These are phyloP conservation scores for Acipenser transmontanus DNA, from an alignment of 2,797 vertebrate genomes.

Conservation along the genomic window DNA sequence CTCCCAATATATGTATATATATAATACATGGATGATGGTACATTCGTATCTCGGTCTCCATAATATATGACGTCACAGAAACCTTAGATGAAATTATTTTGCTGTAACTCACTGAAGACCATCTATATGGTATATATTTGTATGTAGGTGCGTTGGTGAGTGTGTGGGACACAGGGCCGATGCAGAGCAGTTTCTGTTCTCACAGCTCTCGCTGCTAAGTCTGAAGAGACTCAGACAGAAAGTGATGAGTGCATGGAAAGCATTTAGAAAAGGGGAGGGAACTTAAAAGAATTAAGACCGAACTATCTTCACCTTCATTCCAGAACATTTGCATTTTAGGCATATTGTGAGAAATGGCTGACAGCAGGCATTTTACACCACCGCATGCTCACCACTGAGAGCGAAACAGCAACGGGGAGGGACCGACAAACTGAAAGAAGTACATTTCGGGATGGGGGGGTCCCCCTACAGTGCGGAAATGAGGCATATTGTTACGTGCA, in stretches of 20 bases:
- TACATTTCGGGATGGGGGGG: no score
- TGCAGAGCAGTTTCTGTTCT: background rate
- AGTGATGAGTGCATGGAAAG: constrained; percentile 1
- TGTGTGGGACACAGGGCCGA: constrained; percentile 3
- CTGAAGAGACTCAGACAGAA: background rate
- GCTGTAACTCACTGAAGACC: no score
- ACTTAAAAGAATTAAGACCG: background rate
- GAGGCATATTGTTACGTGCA: no score
- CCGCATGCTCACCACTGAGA: constrained; percentile 13
- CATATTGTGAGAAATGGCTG: constrained; percentile 47
- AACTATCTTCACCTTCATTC: background rate
- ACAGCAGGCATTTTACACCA: constrained; percentile 45
- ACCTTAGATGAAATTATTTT: no score
- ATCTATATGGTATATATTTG: background rate
- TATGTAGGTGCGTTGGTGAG: background rate
- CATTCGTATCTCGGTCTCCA: no score
- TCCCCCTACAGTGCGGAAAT: no score
- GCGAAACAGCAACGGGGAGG: constrained; percentile 15
- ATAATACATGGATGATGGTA: no score
- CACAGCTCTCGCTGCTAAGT: background rate
- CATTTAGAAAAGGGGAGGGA: background rate
- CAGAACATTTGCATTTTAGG: constrained; percentile 42
- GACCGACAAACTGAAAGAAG: constrained; percentile 25
- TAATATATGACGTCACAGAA: no score
- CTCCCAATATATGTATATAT: no score